Evolutionary conservation across 1,140 invertebrate genomes (phyloP).

Genomic region (Pristionchus pacificus): DNA sequence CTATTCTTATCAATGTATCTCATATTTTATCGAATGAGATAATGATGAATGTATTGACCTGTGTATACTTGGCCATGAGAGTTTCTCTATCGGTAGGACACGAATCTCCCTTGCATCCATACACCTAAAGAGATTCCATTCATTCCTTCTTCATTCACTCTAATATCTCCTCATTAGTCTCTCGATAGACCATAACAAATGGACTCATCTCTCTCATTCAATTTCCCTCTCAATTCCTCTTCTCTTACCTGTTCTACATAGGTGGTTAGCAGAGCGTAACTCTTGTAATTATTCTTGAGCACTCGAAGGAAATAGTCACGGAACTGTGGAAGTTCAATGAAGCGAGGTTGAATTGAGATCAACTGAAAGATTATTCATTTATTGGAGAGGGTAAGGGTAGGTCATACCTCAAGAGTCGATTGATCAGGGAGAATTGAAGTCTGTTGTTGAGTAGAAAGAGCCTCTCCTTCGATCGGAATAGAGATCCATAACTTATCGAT

Average conservation of each 20-base stretch:
- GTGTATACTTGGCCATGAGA: not conserved
- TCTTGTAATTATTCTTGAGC: constrained; percentile 48
- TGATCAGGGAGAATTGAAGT: constrained; percentile 17
- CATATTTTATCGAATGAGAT: not conserved
- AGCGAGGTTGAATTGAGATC: constrained; percentile 31
- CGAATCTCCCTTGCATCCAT: constrained; percentile 18
- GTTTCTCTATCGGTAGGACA: constrained; percentile 17
- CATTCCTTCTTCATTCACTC: not conserved
- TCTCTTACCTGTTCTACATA: constrained; percentile 48
- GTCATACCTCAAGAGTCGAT: constrained; percentile 27
- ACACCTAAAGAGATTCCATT: constrained; percentile 7
- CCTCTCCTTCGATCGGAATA: constrained; percentile 38
- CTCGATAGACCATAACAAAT: no score
- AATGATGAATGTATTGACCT: no score
- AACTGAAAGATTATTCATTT: constrained; percentile 16
- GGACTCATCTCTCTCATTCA: not conserved
- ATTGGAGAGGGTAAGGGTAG: constrained; percentile 13
- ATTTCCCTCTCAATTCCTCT: not conserved
- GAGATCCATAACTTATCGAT: constrained; percentile 38
- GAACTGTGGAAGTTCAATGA: constrained; percentile 43
- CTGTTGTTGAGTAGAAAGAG: constrained; percentile 32
- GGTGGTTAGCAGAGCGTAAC: constrained; percentile 44
- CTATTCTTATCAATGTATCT: not conserved
- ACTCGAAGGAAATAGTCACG: constrained; percentile 50
- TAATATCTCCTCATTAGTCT: no score